Evolutionary conservation across 2,888 invertebrate species (phyloP).

Genomic region (Molorchus minor): DNA sequence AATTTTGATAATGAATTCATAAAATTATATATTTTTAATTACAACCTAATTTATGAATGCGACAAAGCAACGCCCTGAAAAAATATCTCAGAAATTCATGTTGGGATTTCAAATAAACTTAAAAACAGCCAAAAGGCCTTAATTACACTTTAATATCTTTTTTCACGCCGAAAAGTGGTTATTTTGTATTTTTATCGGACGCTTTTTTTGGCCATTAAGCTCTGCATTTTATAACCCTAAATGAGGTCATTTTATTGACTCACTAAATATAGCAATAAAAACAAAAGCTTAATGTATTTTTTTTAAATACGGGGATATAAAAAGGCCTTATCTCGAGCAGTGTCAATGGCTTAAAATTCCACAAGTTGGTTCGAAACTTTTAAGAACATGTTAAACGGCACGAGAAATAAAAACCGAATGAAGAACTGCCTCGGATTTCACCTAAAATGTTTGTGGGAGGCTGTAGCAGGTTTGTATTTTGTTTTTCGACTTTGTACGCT

Average conservation of each 20-base stretch:
- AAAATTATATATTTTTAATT: constrained; percentile 28
- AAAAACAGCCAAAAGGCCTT: constrained; percentile 16
- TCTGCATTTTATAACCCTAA: constrained; percentile 37
- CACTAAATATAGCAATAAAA: constrained; percentile 52
- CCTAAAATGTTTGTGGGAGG: constrained; percentile 45
- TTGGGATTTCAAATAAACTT: constrained; percentile 8
- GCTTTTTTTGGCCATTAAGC: constrained; percentile 37
- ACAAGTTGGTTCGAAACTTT: constrained; percentile 45
- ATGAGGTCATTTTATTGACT: constrained; percentile 44
- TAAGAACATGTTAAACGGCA: constrained; percentile 50
- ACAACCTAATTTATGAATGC: constrained; percentile 4
- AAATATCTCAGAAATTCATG: constrained; percentile 10
- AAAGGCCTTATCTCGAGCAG: constrained; percentile 44
- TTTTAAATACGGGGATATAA: constrained; percentile 43
- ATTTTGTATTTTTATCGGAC: constrained; percentile 33
- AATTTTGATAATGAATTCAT: constrained; percentile 39
- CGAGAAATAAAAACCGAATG: constrained; percentile 39
- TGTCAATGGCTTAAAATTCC: constrained; percentile 50
- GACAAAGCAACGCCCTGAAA: background rate
- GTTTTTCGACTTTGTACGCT: constrained; percentile 26
- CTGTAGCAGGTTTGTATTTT: constrained; percentile 39
- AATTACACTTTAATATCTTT: constrained; percentile 20
- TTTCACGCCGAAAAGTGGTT: constrained; percentile 25
- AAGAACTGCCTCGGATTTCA: constrained; percentile 37
- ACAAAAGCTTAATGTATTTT: constrained; percentile 54